phyloP scores from a whole-genome alignment of 2,797 vertebrate genomes.

The Acanthis flammea region DNA sequence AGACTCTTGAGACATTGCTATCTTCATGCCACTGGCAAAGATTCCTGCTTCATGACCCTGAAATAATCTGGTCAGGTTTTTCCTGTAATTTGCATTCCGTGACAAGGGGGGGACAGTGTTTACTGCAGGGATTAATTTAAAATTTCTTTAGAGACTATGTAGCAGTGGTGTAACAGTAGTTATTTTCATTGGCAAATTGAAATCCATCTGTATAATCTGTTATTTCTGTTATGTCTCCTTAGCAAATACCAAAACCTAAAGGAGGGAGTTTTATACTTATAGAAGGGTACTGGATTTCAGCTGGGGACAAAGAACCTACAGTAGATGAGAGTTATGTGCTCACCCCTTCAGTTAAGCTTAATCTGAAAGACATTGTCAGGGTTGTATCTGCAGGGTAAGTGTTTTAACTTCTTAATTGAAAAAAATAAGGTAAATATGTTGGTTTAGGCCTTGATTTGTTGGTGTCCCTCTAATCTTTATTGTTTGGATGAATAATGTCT shows the following conservation, averaged over 20 bases:
- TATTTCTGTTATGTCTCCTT: constrained; percentile 40
- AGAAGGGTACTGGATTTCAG: constrained; percentile 94
- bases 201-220: not conserved
- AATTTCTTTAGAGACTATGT: not conserved
- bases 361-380: constrained; percentile 89
- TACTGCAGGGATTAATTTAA: not conserved
- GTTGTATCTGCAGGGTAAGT: constrained; percentile 92
- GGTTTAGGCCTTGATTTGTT: not conserved
- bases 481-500: not conserved
- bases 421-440: not conserved
- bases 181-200: not conserved
- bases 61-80: not conserved
- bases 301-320: constrained; percentile 86
- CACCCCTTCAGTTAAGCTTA: constrained; percentile 91
- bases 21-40: not conserved
- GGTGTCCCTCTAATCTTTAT: not conserved
- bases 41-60: not conserved
- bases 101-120: not conserved
- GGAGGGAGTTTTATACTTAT: constrained; percentile 79
- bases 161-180: not conserved
- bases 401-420: not conserved
- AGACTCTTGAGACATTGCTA: not conserved
- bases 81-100: not conserved
- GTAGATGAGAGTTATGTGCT: constrained; percentile 90
- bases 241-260: constrained; percentile 89